Evolutionary conservation across 2,113 vertebrate species (phyloP).

Genomic region (Tachycineta bicolor): DNA sequence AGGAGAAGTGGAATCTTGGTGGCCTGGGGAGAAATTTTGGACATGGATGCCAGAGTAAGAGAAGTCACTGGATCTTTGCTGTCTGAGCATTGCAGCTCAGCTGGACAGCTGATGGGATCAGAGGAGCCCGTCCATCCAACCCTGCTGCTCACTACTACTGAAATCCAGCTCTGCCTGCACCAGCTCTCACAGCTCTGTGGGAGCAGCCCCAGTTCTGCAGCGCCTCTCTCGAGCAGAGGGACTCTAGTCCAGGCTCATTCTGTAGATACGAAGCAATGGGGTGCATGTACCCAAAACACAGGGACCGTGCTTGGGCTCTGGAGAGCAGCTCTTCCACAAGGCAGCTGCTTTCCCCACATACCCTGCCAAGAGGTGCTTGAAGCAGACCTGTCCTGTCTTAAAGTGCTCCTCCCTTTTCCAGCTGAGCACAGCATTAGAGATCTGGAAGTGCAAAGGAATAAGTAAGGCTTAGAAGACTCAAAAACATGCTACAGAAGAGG

Average conservation of each 20-base stretch:
- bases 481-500: neutral
- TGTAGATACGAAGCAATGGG: neutral
- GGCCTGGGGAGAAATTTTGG: conserved; percentile 23
- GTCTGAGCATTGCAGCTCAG: neutral
- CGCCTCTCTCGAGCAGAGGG: rapidly evolving
- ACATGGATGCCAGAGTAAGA: neutral
- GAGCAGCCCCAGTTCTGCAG: neutral
- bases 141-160: rapidly evolving
- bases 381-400: neutral
- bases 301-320: rapidly evolving
- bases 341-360: neutral
- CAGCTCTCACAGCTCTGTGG: rapidly evolving
- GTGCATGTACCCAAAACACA: neutral
- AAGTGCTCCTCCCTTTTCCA: neutral
- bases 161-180: neutral
- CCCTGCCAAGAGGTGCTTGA: neutral
- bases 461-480: neutral
- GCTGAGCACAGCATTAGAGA: neutral
- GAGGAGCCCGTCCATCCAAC: rapidly evolving
- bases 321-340: neutral
- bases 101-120: neutral
- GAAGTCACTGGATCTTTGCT: neutral
- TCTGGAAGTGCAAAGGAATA: neutral
- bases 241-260: neutral
- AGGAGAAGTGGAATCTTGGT: conserved; percentile 18